Evolutionary conservation across 2,797 vertebrate species (phyloP), one percentile per base, ranked within the genome.

Genomic region (Sebastes cheni): DNA sequence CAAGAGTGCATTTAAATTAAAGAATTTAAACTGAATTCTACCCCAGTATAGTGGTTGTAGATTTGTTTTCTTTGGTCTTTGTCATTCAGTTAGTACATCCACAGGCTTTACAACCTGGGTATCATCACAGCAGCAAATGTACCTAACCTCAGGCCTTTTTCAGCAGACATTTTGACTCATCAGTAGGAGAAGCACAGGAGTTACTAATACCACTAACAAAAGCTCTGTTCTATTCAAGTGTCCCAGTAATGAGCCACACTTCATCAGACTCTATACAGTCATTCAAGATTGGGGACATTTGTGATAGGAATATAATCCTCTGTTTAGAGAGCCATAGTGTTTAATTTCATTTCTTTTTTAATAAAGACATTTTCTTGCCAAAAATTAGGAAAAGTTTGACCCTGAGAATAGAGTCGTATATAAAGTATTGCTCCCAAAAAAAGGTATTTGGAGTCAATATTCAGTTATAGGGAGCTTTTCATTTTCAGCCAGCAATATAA

Each of bases 181-280:
- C 39, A 42, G 0, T 0, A 1, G 13, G 39, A 39, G 22, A 39
- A 25, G 25, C 14, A 20, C 39, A 16, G 39, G 14, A 0, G 39
- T 42, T 42, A 42, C 0, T 42, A 0, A 42, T 42, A 42, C 1
- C 23, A 46, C 11, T 12, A 27, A 20, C 5, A 1, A 46, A 0
- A 1, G 13, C n/a, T 65, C 16, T 46, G 39, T 67, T 27, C 1
- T 27, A 20, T 46, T 67, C 39, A 12, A 67, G 23, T 67, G 39
- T 46, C 9, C 14, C 2, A 50, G 25, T 27, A 12, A 18, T 29
- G 36, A 66, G 64, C 8, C 16, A 46, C 23, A 27, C 39, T 29
- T 50, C 5, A 10, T 64, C 27, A 64, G 34, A 25, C 62, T 56
- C 2, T 39, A 58, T 23, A 55, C 46, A 55, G 67, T 34, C 20